A percentile compares a stretch with the other conserved stretches of the same genome.
These are phyloP conservation scores for Sisor rabdophorus DNA, from an alignment of 2,113 vertebrate genomes.

Conservation along the genomic window DNA sequence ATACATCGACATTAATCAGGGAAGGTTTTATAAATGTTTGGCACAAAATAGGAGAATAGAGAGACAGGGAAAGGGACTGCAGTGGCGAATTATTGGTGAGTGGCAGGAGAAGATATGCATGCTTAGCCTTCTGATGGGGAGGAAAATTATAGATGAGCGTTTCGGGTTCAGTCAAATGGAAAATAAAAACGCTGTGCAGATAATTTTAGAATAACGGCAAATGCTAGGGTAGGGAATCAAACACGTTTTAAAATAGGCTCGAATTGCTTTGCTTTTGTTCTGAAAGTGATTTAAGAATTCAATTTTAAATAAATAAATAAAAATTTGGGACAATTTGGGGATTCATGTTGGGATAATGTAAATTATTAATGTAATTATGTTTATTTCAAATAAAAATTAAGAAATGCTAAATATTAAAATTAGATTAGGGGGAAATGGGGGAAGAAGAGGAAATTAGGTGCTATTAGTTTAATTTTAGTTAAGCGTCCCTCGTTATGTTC, in stretches of 20 bases:
- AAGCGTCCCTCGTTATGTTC: slow-evolving; percentile 12
- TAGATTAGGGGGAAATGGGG: neutral
- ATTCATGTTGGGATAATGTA: no score
- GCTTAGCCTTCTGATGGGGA: slow-evolving; percentile 16
- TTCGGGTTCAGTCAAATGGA: slow-evolving; percentile 3
- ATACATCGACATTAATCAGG: neutral
- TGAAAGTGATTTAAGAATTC: neutral
- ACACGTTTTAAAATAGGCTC: neutral
- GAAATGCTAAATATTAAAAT: no score
- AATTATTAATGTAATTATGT: no score
- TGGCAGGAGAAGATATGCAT: neutral
- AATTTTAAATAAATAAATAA: neutral
- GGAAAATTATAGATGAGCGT: slow-evolving; percentile 18
- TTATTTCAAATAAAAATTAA: no score
- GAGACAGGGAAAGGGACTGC: neutral
- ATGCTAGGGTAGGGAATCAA: neutral
- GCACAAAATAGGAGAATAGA: neutral
- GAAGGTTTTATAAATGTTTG: neutral
- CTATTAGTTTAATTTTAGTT: neutral
- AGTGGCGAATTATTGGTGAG: neutral
- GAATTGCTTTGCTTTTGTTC: neutral
- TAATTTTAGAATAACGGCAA: neutral
- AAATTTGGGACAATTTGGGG: no score
- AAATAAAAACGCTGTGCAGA: neutral
- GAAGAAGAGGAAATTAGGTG: neutral